These are phyloP conservation scores for Chelonus formosanus DNA, from an alignment of 2,888 invertebrate species.

Conservation along the genomic window DNA sequence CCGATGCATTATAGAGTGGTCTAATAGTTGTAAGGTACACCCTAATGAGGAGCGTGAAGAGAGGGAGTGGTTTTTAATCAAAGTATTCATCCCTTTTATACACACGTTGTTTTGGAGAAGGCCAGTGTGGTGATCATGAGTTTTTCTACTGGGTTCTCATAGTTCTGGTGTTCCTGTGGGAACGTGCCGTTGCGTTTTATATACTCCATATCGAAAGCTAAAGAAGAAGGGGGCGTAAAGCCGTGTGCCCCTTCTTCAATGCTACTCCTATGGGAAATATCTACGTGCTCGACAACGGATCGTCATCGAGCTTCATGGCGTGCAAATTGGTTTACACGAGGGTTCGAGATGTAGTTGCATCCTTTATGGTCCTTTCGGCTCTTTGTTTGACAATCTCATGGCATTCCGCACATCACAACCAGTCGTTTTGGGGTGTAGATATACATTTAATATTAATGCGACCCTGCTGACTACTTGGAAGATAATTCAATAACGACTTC, in stretches of 20 bases:
- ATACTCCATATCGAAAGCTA: constrained; percentile 22
- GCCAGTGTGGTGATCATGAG: constrained; percentile 11
- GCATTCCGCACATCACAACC: constrained; percentile 17
- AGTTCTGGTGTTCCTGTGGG: constrained; percentile 57
- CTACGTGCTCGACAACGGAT: constrained; percentile 50
- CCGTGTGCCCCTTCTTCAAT: constrained; percentile 45
- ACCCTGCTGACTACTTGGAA: constrained; percentile 18
- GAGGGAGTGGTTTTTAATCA: constrained; percentile 29
- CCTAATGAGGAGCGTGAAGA: constrained; percentile 23
- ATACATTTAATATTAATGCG: constrained; percentile 36
- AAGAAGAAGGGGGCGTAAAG: constrained; percentile 19
- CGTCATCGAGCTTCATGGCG: constrained; percentile 57
- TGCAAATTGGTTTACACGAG: constrained; percentile 63
- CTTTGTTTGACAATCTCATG: constrained; percentile 16
- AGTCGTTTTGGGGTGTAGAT: constrained; percentile 18
- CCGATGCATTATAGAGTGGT: constrained; percentile 4
- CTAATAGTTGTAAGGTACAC: constrained; percentile 1
- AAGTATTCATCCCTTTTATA: constrained; percentile 24
- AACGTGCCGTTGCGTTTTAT: constrained; percentile 44
- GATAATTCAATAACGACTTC: constrained; percentile 37
- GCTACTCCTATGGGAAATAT: constrained; percentile 64
- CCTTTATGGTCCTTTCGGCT: constrained; percentile 24
- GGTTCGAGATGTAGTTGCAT: constrained; percentile 27
- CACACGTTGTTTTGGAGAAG: constrained; percentile 24
- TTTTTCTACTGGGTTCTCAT: constrained; percentile 50